Conservation (phyloP, 2,888 invertebrate species). For the Sarcophaga rosellei region DNA sequence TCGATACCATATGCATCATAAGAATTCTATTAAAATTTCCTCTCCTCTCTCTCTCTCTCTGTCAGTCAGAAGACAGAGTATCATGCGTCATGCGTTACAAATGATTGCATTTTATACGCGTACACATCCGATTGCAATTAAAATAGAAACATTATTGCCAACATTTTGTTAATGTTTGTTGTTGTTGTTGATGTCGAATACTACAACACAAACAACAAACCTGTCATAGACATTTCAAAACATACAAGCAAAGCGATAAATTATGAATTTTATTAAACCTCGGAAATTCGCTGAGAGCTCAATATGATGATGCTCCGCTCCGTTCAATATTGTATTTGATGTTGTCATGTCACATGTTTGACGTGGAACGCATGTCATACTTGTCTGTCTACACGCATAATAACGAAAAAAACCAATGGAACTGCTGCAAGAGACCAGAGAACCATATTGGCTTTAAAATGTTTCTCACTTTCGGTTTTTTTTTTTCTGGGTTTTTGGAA, state of each 20-base stretch:
- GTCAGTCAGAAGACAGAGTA: too few species aligned
- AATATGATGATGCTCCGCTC: background rate
- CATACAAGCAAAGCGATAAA: conserved; percentile 52
- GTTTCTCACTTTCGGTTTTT: conserved; percentile 17
- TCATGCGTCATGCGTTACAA: background rate
- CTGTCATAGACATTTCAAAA: conserved; percentile 44
- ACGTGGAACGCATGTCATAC: conserved; percentile 48
- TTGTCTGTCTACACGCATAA: conserved; percentile 2
- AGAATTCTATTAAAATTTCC: background rate
- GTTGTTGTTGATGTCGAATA: background rate
- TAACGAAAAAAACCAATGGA: conserved; percentile 10
- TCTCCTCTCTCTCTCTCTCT: background rate
- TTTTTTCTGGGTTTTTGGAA: background rate
- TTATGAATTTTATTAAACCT: conserved; percentile 66
- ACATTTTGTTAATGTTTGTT: background rate
- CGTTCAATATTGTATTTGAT: conserved; percentile 21
- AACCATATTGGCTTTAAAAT: conserved; percentile 32
- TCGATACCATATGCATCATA: too few species aligned
- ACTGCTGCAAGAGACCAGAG: background rate
- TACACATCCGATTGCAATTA: conserved; percentile 57
- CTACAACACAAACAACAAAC: background rate
- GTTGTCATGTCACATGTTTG: conserved; percentile 62
- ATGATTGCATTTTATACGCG: background rate
- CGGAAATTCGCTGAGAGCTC: conserved; percentile 56
- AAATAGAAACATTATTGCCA: conserved; percentile 37